phyloP scores from a whole-genome alignment of 2,888 invertebrate species.

The Seira musarum region DNA sequence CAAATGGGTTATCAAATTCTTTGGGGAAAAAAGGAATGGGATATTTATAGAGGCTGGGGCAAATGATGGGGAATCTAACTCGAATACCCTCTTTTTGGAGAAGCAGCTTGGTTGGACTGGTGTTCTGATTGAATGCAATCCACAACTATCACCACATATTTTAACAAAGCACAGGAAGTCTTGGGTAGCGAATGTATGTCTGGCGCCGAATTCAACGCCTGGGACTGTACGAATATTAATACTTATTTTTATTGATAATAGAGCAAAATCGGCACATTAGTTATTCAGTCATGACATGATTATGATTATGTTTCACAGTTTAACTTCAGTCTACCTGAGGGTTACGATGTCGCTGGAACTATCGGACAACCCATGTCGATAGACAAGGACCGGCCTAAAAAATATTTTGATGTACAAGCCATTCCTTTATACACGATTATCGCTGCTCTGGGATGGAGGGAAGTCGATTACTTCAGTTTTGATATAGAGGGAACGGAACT shows the following conservation, averaged over 20 bases:
- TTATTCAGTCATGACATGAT: too few species aligned
- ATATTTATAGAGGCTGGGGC: constrained; percentile 54
- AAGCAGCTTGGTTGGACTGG: constrained; percentile 48
- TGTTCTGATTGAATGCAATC: constrained; percentile 58
- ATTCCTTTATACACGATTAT: constrained; percentile 17
- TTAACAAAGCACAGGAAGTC: constrained; percentile 36
- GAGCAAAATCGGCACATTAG: too few species aligned
- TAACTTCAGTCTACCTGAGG: too few species aligned
- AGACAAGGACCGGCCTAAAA: too few species aligned
- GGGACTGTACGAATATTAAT: too few species aligned
- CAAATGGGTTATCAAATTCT: constrained; percentile 19
- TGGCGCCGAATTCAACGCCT: too few species aligned
- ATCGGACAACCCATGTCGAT: too few species aligned
- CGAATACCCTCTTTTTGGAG: constrained; percentile 47
- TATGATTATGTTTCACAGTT: too few species aligned
- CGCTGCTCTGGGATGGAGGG: constrained; percentile 12
- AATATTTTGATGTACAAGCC: constrained; percentile 6
- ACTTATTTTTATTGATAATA: too few species aligned
- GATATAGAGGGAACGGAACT: constrained; percentile 28
- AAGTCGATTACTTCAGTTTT: constrained; percentile 24
- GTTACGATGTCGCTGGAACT: too few species aligned
- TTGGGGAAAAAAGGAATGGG: constrained; percentile 29
- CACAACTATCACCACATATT: constrained; percentile 23
- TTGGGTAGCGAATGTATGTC: constrained; percentile 52
- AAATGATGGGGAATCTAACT: constrained; percentile 31